Evolutionary conservation across 2,888 invertebrate species (phyloP).

Genomic region (Tenthredo amoena): DNA sequence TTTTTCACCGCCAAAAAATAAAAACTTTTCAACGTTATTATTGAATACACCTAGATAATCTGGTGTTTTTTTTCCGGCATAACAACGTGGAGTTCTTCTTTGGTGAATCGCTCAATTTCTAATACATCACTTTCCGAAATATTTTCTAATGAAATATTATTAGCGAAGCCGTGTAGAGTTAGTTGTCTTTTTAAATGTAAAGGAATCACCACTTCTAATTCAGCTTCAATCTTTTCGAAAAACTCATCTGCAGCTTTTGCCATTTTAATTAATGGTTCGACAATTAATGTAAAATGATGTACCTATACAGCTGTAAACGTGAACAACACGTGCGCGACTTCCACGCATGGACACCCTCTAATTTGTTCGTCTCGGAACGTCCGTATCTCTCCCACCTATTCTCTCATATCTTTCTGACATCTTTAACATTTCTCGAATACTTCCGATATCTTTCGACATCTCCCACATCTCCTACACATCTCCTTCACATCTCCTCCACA

Average conservation of each 20-base stretch:
- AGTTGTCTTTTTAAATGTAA: slow-evolving; percentile 14
- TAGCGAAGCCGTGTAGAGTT: slow-evolving; percentile 18
- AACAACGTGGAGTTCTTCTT: slow-evolving; percentile 3
- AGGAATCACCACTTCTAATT: slow-evolving; percentile 28
- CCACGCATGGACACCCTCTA: background rate
- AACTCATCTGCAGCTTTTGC: background rate
- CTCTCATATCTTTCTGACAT: background rate
- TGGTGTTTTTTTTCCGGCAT: background rate
- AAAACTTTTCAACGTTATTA: background rate
- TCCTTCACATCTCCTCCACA: background rate
- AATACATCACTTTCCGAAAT: slow-evolving; percentile 10
- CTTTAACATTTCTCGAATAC: background rate
- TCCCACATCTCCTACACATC: slow-evolving; percentile 11
- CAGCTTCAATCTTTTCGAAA: slow-evolving; percentile 13
- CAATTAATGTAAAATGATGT: too few species aligned
- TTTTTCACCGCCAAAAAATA: slow-evolving; percentile 34
- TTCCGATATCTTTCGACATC: slow-evolving; percentile 29
- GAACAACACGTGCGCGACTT: background rate
- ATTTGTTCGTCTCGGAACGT: background rate
- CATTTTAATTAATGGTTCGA: slow-evolving; percentile 3
- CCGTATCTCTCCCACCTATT: background rate
- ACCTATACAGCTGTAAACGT: background rate
- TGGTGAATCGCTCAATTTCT: slow-evolving; percentile 25
- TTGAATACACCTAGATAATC: slow-evolving; percentile 25
- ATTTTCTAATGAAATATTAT: slow-evolving; percentile 9